Evolutionary conservation across 35 echinoderm and acorn worm genomes (phyloP).

Genomic region (Lytechinus variegatus): DNA sequence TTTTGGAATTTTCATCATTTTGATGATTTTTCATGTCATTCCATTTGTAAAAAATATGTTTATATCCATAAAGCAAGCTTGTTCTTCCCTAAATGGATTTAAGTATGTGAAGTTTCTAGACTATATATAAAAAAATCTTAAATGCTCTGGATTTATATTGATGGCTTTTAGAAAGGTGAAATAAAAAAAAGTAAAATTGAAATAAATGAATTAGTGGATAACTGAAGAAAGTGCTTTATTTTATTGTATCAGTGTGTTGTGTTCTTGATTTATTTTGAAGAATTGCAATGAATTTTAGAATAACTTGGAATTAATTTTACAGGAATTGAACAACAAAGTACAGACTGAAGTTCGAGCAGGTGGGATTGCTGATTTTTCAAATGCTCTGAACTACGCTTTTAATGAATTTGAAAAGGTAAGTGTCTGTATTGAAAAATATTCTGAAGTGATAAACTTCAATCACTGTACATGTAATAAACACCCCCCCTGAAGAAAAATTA

Average conservation of each 20-base stretch:
- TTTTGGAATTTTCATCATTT: too few species aligned
- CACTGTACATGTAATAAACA: too few species aligned
- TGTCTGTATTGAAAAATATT: background rate
- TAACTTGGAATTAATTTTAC: background rate
- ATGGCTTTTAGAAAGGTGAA: background rate
- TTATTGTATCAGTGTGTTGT: background rate
- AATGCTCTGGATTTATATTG: background rate
- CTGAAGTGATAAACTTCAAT: too few species aligned
- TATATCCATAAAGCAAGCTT: too few species aligned
- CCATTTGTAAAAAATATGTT: too few species aligned
- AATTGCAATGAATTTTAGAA: background rate
- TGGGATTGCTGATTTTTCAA: conserved; percentile 73
- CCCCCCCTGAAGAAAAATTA: too few species aligned
- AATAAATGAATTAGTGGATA: too few species aligned
- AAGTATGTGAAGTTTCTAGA: too few species aligned
- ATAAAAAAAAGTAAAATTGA: background rate
- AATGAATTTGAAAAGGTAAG: conserved; percentile 74
- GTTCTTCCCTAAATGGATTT: too few species aligned
- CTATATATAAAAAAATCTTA: background rate
- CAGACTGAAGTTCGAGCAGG: conserved; percentile 46
- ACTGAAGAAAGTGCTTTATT: background rate
- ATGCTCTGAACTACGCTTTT: conserved; percentile 78
- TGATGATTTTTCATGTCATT: too few species aligned
- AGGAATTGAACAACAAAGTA: conserved; percentile 78
- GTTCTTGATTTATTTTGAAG: background rate